Evolutionary conservation across 2,113 vertebrate species (phyloP).

Genomic region (Arothron firmamentum): DNA sequence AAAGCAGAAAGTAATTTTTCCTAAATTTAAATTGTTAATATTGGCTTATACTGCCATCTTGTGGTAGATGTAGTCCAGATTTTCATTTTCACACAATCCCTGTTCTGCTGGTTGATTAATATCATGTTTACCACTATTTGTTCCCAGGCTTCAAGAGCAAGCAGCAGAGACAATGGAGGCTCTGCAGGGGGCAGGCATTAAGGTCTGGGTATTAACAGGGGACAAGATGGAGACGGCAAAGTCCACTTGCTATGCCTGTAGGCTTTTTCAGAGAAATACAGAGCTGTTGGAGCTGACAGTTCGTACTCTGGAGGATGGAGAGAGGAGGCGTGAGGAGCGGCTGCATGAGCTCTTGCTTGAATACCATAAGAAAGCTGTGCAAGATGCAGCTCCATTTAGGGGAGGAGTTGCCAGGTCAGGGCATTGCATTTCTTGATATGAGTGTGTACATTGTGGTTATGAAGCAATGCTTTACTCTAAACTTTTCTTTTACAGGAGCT

Average conservation of each 20-base stretch:
- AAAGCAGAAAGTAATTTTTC: neutral
- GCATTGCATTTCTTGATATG: neutral
- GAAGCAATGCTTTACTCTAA: neutral
- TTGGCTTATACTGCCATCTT: slow-evolving; percentile 33
- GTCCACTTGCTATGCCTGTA: slow-evolving; percentile 93
- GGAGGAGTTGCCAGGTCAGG: slow-evolving; percentile 80
- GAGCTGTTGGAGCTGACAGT: slow-evolving; percentile 90
- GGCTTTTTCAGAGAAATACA: slow-evolving; percentile 88
- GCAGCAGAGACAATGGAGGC: slow-evolving; percentile 93
- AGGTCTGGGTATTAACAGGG: slow-evolving; percentile 95
- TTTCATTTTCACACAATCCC: neutral
- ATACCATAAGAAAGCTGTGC: slow-evolving; percentile 86
- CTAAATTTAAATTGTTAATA: neutral
- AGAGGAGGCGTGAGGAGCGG: slow-evolving; percentile 77
- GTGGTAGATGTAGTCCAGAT: slow-evolving; percentile 21
- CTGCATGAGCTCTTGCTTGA: slow-evolving; percentile 88
- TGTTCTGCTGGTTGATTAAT: neutral
- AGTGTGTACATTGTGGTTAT: neutral
- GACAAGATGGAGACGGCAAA: slow-evolving; percentile 99
- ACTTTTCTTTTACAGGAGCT: slow-evolving; percentile 74
- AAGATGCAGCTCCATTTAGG: slow-evolving; percentile 78
- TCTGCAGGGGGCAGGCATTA: slow-evolving; percentile 90
- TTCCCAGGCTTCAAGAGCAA: slow-evolving; percentile 87
- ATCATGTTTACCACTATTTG: neutral
- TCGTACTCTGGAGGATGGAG: slow-evolving; percentile 77